Base-by-base conservation (phyloP, 2,888 invertebrate species). In the Prosapia bicincta region DNA sequence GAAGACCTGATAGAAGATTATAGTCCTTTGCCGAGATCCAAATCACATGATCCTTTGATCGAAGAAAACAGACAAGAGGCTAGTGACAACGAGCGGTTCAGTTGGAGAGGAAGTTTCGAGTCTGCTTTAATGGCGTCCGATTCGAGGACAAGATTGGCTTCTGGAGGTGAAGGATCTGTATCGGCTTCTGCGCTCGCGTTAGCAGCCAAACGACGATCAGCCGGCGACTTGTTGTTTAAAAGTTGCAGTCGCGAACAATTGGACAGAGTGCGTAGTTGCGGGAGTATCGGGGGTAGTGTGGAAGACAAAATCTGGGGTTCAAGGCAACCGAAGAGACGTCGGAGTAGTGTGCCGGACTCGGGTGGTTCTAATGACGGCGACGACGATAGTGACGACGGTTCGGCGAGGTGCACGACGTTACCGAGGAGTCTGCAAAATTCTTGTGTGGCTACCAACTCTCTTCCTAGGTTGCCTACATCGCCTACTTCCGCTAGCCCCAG, bases 41-140 rank as follows among this genome's bases (percentile, higher is more conserved):
- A 92, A 83, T 95, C 94, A 71, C 95, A 95, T 84, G 95, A 95
- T 84, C 88, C 95, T 28, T 83, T 92, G 26, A 85, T 94, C 66
- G 90, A 91, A 80, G 89, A 89, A 82, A 86, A 88, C 15, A 84
- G 85, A 68, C 83, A 86, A 5, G 93, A 94, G 83, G 91, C 93
- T 73, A 95, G 94, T 87, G 95, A 95, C 83, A 92, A 94, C 87
- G 96, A 96, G 84, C 88, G 95, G 80, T 95, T 95, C 85, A 94
- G 94, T 82, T 96, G 96, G 96, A 89, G 95, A 78, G 96, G 96
- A 80, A 95, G 95, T 86, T 96, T 96, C 85, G 96, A 96, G 84
- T 95, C 95, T n/a, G 94, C 96, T 66, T 86, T 96, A 76, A 89
- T 95, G 85, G 95, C 95, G 13, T 93, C 94, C 1, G 95, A 96